phyloP scores from a whole-genome alignment of 2,113 vertebrate species.

The Antechinus flavipes region DNA sequence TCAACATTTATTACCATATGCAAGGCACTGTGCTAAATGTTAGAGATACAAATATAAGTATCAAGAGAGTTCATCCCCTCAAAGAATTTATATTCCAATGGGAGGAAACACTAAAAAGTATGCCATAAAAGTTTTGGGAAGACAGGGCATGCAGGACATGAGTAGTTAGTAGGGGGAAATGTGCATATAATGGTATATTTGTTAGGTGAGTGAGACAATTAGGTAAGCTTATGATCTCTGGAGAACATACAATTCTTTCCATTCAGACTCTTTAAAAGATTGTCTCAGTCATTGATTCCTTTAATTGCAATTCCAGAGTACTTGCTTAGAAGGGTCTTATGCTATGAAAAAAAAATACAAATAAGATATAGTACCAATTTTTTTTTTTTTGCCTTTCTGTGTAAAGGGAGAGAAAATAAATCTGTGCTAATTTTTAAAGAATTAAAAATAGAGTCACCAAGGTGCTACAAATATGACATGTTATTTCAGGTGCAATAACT shows the following conservation, averaged over 20 bases:
- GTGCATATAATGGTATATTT: background rate
- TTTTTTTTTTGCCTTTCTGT: background rate
- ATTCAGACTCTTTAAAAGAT: background rate
- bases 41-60: background rate
- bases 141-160: no score
- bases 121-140: background rate
- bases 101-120: background rate
- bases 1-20: background rate
- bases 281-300: background rate
- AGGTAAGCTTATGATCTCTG: background rate
- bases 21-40: background rate
- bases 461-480: background rate
- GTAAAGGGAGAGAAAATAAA: background rate
- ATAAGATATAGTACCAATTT: background rate
- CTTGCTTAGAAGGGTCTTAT: background rate
- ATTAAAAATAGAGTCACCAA: background rate
- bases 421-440: background rate
- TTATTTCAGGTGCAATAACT: background rate
- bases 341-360: background rate
- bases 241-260: background rate
- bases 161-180: background rate
- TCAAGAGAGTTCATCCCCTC: background rate
- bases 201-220: background rate
- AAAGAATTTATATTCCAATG: background rate
- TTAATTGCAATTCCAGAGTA: background rate